Base-by-base conservation (phyloP, 2,888 invertebrate genomes). In the Chydorus sphaericus region DNA sequence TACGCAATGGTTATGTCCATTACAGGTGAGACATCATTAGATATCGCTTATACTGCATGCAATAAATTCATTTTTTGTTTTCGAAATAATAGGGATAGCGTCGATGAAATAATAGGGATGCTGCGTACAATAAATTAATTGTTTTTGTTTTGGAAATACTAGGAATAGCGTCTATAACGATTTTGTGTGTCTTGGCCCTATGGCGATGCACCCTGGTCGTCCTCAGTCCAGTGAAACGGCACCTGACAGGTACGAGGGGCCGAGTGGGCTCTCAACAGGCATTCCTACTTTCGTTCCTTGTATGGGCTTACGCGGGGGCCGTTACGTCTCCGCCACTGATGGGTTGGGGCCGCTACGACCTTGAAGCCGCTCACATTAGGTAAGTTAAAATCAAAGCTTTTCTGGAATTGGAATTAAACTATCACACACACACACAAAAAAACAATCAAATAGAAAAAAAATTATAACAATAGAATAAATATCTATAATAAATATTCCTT, bases 271-370 rank as follows among this genome's bases (percentile, higher is more conserved):
- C 72, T 18, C 73, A 72, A 55, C 74, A 76, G 0, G 79, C 82
- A 0, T 62, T 71, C 1, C 60, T 73, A 48, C 67, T 77, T 53
- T 74, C 84, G 2, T 59, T 75, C 3, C 75, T 76, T 62, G 83
- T 85, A 58, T 87, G 87, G 86, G 64, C 75, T 5, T 85, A 84
- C 71, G 80, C 85, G 0, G 67, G 83, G 4, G 71, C 75, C 0
- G 71, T 83, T 4, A 83, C 83, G 31, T 71, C 77, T 0, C 85
- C 85, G 0, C 85, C 85, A 0, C 70, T 86, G 0, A 72, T 84
- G 63, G 86, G 86, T 0, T 87, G 85, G 85, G 82, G 83, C 2
- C 77, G 75, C 57, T 87, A 84, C 66, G 81, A 82, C 31, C 77
- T 74, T 58, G 84, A 84, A 65, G 82, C 83, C 3, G 85, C 83